Conservation (phyloP, 2,888 invertebrate genomes). For the Agrotis puta region DNA sequence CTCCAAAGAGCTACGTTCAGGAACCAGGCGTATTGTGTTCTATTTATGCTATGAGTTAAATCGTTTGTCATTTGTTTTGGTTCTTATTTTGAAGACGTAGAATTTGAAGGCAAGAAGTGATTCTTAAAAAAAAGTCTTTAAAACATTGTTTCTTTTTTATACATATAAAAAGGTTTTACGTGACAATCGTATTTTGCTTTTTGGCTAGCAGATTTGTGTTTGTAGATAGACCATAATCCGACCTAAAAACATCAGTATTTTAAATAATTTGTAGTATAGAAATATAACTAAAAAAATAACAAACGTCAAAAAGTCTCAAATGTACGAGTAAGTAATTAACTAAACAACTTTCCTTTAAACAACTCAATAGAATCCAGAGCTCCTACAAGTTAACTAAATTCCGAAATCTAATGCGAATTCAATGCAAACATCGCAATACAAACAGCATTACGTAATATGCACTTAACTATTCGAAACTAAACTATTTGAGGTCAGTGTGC, state of each 20-base stretch:
- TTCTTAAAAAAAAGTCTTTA: not conserved
- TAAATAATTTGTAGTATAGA: too few relatives aligned
- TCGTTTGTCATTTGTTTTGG: constrained; percentile 24
- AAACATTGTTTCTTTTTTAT: not conserved
- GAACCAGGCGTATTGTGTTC: constrained; percentile 44
- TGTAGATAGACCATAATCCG: too few relatives aligned
- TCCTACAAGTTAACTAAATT: constrained; percentile 21
- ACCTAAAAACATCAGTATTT: too few relatives aligned
- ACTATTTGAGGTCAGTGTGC: constrained; percentile 60
- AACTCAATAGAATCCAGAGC: constrained; percentile 14
- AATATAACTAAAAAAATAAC: too few relatives aligned
- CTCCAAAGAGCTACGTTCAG: constrained; percentile 50
- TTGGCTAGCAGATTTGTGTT: not conserved
- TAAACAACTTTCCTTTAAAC: constrained; percentile 23
- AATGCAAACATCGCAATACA: constrained; percentile 39
- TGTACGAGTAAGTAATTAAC: not conserved
- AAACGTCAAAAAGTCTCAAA: too few relatives aligned
- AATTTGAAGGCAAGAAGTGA: not conserved
- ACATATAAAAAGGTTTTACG: not conserved
- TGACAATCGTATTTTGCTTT: not conserved
- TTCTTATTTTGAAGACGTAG: constrained; percentile 15
- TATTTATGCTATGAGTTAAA: constrained; percentile 21
- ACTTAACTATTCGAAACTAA: constrained; percentile 53
- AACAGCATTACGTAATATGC: constrained; percentile 35
- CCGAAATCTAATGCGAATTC: constrained; percentile 25